A percentile compares a stretch with the other conserved stretches of the same genome.
Conservation (phyloP, 23 tunicate genomes). For the Ascidia mentula region DNA sequence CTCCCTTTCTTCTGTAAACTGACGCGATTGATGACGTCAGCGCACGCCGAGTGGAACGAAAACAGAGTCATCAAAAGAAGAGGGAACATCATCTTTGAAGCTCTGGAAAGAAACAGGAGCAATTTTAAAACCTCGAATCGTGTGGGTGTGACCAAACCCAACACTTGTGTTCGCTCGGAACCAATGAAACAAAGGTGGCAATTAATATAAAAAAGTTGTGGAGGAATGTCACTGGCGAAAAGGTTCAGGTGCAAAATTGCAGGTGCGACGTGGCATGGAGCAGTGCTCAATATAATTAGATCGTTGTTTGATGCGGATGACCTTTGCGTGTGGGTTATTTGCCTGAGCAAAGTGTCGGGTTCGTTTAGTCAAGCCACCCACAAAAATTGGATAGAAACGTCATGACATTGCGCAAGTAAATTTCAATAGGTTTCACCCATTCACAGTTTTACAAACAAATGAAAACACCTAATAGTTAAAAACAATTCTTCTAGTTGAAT, state of each 20-base stretch:
- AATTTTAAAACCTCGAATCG: too few species aligned
- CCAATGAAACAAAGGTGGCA: background rate
- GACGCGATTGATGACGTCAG: background rate
- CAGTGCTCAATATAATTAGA: too few species aligned
- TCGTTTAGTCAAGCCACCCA: background rate
- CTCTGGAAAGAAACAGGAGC: background rate
- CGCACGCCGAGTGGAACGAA: background rate
- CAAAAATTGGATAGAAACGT: background rate
- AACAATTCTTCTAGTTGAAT: too few species aligned
- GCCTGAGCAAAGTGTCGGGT: constrained; percentile 3
- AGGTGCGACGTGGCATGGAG: too few species aligned
- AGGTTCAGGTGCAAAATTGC: constrained; percentile 1
- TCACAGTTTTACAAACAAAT: too few species aligned
- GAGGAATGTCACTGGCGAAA: too few species aligned
- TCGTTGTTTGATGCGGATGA: background rate
- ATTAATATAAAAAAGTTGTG: background rate
- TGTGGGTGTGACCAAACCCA: too few species aligned
- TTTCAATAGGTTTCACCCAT: too few species aligned
- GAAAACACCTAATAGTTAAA: too few species aligned
- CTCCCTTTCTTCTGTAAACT: background rate
- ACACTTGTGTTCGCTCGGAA: too few species aligned
- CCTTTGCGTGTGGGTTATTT: background rate
- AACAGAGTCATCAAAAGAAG: background rate
- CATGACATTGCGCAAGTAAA: constrained; percentile 3
- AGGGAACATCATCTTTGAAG: background rate